phyloP scores from a whole-genome alignment of 2,113 vertebrate species.

The Syngnathus floridae region DNA sequence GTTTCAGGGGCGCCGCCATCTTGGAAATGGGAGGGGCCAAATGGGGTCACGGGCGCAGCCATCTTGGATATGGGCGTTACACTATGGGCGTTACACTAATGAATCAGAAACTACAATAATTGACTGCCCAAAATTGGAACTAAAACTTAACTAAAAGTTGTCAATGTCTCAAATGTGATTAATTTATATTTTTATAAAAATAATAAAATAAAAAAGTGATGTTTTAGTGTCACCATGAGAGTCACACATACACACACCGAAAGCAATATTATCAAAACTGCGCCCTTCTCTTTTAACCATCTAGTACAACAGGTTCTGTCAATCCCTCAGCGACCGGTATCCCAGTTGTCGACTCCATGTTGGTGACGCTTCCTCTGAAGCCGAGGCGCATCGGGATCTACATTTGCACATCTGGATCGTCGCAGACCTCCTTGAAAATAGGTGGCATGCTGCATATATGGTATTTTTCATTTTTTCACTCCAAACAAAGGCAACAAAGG shows the following conservation, averaged over 20 bases:
- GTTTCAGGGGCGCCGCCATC: too few relatives aligned
- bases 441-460: slow-evolving; percentile 7
- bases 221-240: slow-evolving; percentile 13
- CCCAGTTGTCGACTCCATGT: slow-evolving; percentile 31
- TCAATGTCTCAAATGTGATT: too few relatives aligned
- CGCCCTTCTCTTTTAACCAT: slow-evolving; percentile 24
- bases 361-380: slow-evolving; percentile 21
- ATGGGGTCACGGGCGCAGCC: too few relatives aligned
- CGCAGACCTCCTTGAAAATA: slow-evolving; percentile 25
- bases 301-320: slow-evolving; percentile 12
- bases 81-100: too few relatives aligned
- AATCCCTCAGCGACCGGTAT: slow-evolving; percentile 38
- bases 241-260: slow-evolving; percentile 13
- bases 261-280: slow-evolving; percentile 27
- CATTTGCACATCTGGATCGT: slow-evolving; percentile 19
- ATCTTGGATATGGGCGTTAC: too few relatives aligned
- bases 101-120: not conserved
- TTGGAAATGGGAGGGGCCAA: too few relatives aligned
- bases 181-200: too few relatives aligned
- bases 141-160: not conserved
- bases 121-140: not conserved
- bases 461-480: slow-evolving; percentile 1
- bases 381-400: slow-evolving; percentile 27
- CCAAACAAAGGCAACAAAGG: slow-evolving; percentile 61
- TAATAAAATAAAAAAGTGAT: too few relatives aligned